Conservation (phyloP, 2,113 vertebrate species). For the Desmodus rotundus region DNA sequence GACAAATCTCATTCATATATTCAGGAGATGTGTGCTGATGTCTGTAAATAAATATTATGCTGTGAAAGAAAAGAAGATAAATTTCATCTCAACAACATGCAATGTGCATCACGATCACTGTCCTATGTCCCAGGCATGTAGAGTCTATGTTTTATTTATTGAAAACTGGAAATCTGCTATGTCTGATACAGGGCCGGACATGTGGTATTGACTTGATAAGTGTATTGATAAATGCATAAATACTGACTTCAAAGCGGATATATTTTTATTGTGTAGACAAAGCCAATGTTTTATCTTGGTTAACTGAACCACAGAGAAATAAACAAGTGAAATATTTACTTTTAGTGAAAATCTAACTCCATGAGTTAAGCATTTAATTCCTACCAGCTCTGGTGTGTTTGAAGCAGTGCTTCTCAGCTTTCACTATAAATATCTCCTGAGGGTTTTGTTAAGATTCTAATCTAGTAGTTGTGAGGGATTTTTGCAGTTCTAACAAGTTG, state of each 20-base stretch:
- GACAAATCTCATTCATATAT: not conserved
- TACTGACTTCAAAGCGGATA: not conserved
- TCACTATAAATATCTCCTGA: too few relatives aligned
- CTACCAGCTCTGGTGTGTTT: not conserved
- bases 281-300: not conserved
- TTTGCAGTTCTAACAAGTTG: not conserved
- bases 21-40: not conserved
- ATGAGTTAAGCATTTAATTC: not conserved
- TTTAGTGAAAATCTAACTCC: not conserved
- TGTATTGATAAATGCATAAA: not conserved
- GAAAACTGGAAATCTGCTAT: not conserved
- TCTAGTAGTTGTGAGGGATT: not conserved
- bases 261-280: not conserved
- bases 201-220: not conserved
- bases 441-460: not conserved
- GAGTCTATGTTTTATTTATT: not conserved
- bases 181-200: not conserved
- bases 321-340: not conserved
- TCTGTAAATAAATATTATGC: not conserved
- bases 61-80: not conserved
- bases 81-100: not conserved
- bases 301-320: not conserved
- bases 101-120: rapidly evolving
- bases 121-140: too few relatives aligned
- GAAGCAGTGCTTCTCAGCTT: not conserved